Evolutionary conservation across 2,888 invertebrate genomes (phyloP).

Genomic region (Icerya purchasi): DNA sequence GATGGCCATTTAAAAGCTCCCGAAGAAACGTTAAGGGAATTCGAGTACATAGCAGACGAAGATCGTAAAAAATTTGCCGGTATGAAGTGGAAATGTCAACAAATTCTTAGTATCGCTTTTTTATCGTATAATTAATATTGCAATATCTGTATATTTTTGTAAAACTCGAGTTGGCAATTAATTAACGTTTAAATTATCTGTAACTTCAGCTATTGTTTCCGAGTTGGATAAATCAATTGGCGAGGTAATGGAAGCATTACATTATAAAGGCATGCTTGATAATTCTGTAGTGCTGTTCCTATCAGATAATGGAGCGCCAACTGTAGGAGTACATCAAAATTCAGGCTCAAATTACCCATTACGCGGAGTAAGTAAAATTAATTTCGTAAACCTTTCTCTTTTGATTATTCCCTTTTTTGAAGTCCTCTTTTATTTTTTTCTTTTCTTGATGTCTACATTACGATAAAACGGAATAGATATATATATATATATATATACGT

Average conservation of each 20-base stretch:
- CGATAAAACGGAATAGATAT: too few species aligned
- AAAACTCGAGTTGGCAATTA: neutral
- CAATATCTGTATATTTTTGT: neutral
- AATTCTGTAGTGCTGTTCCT: conserved; percentile 68
- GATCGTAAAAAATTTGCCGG: conserved; percentile 48
- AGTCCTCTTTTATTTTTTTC: too few species aligned
- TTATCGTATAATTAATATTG: neutral
- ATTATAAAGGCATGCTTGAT: conserved; percentile 42
- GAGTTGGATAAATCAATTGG: conserved; percentile 70
- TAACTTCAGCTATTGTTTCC: conserved; percentile 46
- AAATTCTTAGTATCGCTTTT: neutral
- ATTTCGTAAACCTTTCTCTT: too few species aligned
- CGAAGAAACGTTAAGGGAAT: conserved; percentile 41
- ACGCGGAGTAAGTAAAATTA: conserved; percentile 39
- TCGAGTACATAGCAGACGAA: conserved; percentile 40
- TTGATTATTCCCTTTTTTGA: too few species aligned
- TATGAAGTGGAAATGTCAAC: conserved; percentile 24
- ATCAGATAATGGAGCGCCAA: conserved; percentile 73
- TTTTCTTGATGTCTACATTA: too few species aligned
- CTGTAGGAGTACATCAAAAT: conserved; percentile 45
- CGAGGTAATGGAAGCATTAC: conserved; percentile 43
- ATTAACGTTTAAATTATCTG: too few species aligned
- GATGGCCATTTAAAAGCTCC: conserved; percentile 48
- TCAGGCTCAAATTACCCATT: conserved; percentile 60
- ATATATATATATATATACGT: too few species aligned